Conservation (phyloP, 1,140 invertebrate genomes). For the Pentalonia nigronervosa region DNA sequence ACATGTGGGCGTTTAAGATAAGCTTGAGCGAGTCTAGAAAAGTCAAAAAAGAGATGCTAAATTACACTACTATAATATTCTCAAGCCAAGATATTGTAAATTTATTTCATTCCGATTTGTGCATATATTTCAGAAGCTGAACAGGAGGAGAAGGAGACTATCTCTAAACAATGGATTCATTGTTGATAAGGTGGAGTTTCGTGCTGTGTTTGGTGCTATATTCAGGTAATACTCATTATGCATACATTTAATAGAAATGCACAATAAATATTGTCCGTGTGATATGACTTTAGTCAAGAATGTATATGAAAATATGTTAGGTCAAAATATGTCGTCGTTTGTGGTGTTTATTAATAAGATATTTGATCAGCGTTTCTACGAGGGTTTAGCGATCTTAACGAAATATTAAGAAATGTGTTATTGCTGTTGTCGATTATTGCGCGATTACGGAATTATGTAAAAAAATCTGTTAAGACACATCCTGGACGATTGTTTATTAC, state of each 20-base stretch:
- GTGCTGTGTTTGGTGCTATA: not conserved
- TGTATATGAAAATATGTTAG: not conserved
- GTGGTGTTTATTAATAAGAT: too few relatives aligned
- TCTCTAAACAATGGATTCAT: not conserved
- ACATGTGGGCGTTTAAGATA: not conserved
- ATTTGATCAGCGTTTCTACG: not conserved
- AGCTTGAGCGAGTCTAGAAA: not conserved
- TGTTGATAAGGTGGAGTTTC: not conserved
- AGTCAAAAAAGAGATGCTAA: not conserved
- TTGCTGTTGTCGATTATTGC: not conserved
- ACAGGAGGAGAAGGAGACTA: not conserved
- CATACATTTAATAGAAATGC: not conserved
- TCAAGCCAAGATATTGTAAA: not conserved
- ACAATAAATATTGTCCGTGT: not conserved
- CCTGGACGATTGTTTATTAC: not conserved
- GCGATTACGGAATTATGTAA: not conserved
- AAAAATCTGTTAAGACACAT: not conserved
- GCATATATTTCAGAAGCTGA: not conserved
- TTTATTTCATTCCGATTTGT: not conserved
- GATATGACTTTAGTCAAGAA: not conserved
- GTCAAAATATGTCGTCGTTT: not conserved
- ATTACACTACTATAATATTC: not conserved
- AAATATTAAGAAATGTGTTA: not conserved
- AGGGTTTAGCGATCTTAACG: not conserved
- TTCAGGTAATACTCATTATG: not conserved